Conservation (phyloP, 2,113 vertebrate genomes). For the Brienomyrus longianalis region DNA sequence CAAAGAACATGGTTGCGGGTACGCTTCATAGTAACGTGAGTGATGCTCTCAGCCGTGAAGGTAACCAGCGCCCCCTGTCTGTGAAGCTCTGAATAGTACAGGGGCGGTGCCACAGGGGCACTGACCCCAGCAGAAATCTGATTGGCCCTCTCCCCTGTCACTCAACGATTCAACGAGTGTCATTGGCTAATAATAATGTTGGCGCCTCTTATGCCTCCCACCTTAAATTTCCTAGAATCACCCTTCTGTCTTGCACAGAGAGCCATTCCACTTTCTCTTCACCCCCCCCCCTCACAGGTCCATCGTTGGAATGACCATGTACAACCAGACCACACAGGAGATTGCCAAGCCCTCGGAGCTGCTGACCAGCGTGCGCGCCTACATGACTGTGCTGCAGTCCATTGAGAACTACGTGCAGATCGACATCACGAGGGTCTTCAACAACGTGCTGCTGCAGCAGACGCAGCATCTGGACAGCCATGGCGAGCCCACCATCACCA, state of each 20-base stretch:
- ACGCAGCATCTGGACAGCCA: conserved; percentile 98
- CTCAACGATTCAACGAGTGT: neutral
- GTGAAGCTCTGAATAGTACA: neutral
- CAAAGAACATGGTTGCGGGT: neutral
- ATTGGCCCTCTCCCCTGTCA: neutral
- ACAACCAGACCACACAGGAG: conserved; percentile 97
- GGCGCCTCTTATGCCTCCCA: neutral
- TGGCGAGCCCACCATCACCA: conserved; percentile 97
- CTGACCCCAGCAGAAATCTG: neutral
- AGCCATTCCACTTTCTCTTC: neutral
- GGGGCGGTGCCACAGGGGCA: neutral
- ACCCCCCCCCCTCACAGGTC: conserved; percentile 62
- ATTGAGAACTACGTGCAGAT: conserved; percentile 99
- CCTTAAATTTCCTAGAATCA: neutral
- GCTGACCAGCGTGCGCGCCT: conserved; percentile 91
- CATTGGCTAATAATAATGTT: neutral
- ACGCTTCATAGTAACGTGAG: neutral
- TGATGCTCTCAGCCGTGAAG: neutral
- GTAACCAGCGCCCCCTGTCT: neutral
- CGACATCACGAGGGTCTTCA: conserved; percentile 96
- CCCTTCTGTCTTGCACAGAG: neutral
- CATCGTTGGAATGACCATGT: conserved; percentile 99
- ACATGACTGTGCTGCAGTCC: conserved; percentile 97
- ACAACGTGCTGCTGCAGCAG: conserved; percentile 97
- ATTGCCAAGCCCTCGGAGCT: conserved; percentile 97